These are phyloP conservation scores for Cheilosia grossa DNA, from an alignment of 2,888 invertebrate genomes.

Conservation along the genomic window DNA sequence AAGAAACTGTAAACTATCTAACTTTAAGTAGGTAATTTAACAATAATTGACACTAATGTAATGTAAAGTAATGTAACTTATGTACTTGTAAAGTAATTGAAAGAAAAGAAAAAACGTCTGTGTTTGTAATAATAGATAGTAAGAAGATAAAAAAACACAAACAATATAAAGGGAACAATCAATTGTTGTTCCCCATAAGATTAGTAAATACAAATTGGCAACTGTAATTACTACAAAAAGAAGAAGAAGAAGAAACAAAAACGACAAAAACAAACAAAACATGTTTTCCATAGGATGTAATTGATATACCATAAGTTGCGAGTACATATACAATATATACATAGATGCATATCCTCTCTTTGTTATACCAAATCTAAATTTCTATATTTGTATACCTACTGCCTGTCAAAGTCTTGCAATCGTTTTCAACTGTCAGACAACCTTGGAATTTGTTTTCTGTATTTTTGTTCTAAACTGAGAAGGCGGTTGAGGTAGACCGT, in stretches of 20 bases:
- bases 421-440: neutral
- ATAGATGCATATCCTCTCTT: constrained; percentile 42
- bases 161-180: constrained; percentile 12
- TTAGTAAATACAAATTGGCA: constrained; percentile 23
- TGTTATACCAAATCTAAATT: constrained; percentile 4
- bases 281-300: constrained; percentile 68
- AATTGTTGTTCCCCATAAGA: constrained; percentile 19
- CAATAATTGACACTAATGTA: constrained; percentile 30
- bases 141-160: neutral
- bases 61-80: constrained; percentile 2
- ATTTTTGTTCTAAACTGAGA: neutral
- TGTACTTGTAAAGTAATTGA: constrained; percentile 48
- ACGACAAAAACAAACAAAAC: constrained; percentile 46
- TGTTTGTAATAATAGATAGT: constrained; percentile 35
- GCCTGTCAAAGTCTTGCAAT: constrained; percentile 5
- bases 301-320: constrained; percentile 14
- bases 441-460: neutral
- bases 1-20: constrained; percentile 57
- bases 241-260: neutral
- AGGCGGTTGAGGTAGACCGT: neutral
- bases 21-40: constrained; percentile 68
- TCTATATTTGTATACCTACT: neutral
- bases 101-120: constrained; percentile 24
- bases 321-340: constrained; percentile 7
- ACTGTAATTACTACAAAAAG: constrained; percentile 36